Evolutionary conservation across 1,140 invertebrate species (phyloP).

Genomic region (Drosophila rhopaloa): DNA sequence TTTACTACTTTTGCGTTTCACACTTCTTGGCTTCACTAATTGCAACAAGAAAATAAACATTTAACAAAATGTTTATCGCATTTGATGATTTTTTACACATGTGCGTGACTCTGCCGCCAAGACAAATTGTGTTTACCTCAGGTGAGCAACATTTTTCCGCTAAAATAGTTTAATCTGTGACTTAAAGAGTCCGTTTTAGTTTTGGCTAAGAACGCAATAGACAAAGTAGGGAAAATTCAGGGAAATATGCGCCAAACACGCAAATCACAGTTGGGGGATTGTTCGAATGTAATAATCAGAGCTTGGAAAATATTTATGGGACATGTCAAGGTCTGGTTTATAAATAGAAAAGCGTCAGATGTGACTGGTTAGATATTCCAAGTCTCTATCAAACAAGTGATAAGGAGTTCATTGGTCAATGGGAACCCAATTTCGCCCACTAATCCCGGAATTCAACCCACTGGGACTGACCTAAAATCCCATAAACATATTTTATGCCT

Average conservation of each 20-base stretch:
- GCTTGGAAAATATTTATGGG: slow-evolving; percentile 18
- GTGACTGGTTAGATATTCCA: not conserved
- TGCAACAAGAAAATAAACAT: slow-evolving; percentile 55
- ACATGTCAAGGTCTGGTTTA: slow-evolving; percentile 53
- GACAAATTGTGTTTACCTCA: slow-evolving; percentile 33
- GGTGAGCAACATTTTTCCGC: slow-evolving; percentile 21
- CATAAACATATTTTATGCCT: slow-evolving; percentile 73
- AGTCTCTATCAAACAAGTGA: not conserved
- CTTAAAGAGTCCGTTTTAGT: slow-evolving; percentile 15
- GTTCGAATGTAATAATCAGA: not conserved
- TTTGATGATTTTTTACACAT: slow-evolving; percentile 29
- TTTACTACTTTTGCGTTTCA: slow-evolving; percentile 34
- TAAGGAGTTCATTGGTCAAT: slow-evolving; percentile 22
- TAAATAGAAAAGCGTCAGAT: slow-evolving; percentile 46
- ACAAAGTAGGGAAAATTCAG: not conserved
- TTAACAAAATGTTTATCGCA: slow-evolving; percentile 61
- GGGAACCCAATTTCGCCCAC: slow-evolving; percentile 1
- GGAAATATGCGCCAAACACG: slow-evolving; percentile 39
- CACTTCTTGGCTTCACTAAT: slow-evolving; percentile 58
- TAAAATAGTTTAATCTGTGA: slow-evolving; percentile 23
- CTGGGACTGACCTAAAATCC: slow-evolving; percentile 28
- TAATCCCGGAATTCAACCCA: not conserved
- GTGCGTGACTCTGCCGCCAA: slow-evolving; percentile 28
- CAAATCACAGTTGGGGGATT: slow-evolving; percentile 26
- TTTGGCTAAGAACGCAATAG: slow-evolving; percentile 39